These are phyloP conservation scores for Parambassis ranga DNA, from an alignment of 2,797 vertebrate genomes.

Conservation along the genomic window DNA sequence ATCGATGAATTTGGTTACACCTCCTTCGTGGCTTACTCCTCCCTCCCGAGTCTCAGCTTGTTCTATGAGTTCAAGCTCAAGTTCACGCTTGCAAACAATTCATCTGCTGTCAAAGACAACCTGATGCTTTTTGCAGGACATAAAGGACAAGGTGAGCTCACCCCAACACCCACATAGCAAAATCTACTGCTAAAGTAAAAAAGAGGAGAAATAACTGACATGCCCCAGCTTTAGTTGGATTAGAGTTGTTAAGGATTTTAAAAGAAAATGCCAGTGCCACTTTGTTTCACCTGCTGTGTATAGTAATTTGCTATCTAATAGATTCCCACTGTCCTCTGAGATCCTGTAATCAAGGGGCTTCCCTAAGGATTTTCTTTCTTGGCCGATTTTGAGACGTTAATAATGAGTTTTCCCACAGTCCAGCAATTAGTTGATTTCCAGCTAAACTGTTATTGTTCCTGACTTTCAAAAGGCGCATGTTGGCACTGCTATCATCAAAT, in stretches of 20 bases:
- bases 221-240: conserved; percentile 25
- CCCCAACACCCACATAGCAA: conserved; percentile 13
- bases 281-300: conserved; percentile 42
- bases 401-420: conserved; percentile 35
- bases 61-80: conserved; percentile 87
- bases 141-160: conserved; percentile 85
- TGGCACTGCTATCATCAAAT: background rate
- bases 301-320: conserved; percentile 64
- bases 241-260: conserved; percentile 45
- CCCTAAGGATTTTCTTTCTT: conserved; percentile 41
- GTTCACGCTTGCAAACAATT: conserved; percentile 83
- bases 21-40: conserved; percentile 84
- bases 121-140: conserved; percentile 89
- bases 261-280: conserved; percentile 31
- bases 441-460: conserved; percentile 43
- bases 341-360: conserved; percentile 48
- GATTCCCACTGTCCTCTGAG: conserved; percentile 56
- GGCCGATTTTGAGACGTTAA: conserved; percentile 44
- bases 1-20: conserved; percentile 85
- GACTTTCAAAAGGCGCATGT: conserved; percentile 37
- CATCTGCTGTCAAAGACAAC: conserved; percentile 85
- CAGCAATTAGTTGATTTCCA: conserved; percentile 47
- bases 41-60: conserved; percentile 77
- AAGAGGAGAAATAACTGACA: conserved; percentile 11
- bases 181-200: conserved; percentile 19